Evolutionary conservation across 2,113 vertebrate genomes (phyloP).

Genomic region (Leptobrachium leishanense): DNA sequence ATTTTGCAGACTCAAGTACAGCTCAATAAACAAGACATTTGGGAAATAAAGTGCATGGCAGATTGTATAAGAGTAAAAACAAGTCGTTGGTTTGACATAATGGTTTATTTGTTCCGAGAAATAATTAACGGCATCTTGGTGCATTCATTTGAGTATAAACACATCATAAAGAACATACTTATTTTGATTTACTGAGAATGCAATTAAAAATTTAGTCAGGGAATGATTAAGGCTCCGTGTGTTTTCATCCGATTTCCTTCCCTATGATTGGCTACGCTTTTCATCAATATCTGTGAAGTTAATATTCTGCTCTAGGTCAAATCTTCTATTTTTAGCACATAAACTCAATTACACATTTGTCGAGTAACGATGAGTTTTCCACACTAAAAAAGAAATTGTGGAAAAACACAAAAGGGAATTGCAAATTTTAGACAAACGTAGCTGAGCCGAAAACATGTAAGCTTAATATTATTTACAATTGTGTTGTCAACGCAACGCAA

Average conservation of each 20-base stretch:
- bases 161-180: neutral
- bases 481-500: no score
- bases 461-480: no score
- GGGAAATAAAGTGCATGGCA: slow-evolving; percentile 3
- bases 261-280: neutral
- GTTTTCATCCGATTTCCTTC: neutral
- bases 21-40: neutral
- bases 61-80: neutral
- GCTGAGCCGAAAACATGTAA: no score
- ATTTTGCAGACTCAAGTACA: neutral
- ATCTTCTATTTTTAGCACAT: slow-evolving; percentile 3
- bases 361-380: no score
- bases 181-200: slow-evolving; percentile 13
- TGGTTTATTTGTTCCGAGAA: neutral
- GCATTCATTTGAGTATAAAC: slow-evolving; percentile 12
- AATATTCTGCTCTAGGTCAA: neutral
- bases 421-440: no score
- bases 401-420: no score
- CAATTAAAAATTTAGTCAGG: slow-evolving; percentile 10
- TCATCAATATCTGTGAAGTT: neutral
- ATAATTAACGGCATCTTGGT: slow-evolving; percentile 2
- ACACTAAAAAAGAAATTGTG: neutral
- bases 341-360: no score
- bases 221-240: neutral
- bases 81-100: slow-evolving; percentile 6